Percentiles rank a stretch among this genome's conserved stretches.
Conservation (phyloP, 2,113 vertebrate species). For the Trogon surrucura region DNA sequence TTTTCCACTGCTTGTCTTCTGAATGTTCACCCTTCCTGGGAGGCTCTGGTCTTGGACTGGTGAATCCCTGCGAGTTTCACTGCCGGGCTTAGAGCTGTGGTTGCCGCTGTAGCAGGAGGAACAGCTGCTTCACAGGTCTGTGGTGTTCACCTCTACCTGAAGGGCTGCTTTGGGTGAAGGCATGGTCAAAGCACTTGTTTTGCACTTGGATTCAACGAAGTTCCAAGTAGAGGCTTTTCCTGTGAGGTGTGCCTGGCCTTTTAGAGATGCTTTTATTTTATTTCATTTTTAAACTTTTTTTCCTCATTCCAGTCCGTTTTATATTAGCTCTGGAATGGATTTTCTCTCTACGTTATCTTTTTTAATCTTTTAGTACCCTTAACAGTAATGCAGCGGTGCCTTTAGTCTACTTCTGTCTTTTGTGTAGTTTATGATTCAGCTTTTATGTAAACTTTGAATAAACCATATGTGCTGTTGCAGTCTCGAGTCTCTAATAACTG, state of each 20-base stretch:
- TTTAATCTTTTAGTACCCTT: background rate
- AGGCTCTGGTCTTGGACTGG: background rate
- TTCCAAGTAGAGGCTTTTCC: background rate
- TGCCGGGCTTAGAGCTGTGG: background rate
- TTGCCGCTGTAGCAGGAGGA: background rate
- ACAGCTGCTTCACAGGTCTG: accelerated
- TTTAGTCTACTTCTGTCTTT: background rate
- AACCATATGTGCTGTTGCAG: background rate
- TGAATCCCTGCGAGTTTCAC: background rate
- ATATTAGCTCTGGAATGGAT: background rate
- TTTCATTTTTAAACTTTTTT: background rate
- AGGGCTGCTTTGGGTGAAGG: background rate
- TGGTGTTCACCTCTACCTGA: background rate
- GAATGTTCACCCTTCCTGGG: background rate
- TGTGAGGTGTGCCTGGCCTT: background rate
- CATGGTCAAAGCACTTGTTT: background rate
- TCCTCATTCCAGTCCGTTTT: background rate
- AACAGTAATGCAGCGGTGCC: background rate
- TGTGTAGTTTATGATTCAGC: background rate
- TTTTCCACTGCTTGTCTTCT: background rate
- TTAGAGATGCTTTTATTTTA: background rate
- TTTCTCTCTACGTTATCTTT: background rate
- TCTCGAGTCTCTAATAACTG: background rate
- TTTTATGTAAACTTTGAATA: constrained; percentile 11
- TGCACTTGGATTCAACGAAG: background rate